Evolutionary conservation across 2,113 vertebrate genomes (phyloP), one percentile per base, ranked within the genome.

Genomic region (Redunca redunca): DNA sequence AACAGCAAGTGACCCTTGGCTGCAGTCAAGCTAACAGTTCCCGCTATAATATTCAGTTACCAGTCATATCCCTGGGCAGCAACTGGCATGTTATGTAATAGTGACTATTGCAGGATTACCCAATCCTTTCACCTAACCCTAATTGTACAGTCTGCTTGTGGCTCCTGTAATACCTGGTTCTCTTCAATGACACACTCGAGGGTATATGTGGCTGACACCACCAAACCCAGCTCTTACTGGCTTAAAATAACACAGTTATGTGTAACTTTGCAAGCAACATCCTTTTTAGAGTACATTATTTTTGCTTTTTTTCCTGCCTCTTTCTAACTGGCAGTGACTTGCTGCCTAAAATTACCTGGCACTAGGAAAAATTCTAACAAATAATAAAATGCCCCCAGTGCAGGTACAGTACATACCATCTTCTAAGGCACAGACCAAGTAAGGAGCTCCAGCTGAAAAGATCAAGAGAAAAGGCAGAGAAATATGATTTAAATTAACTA

Each of bases 391-490:
- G 7, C 40, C 90, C 89, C 86, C 97, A 90, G 25, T 97, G 86
- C 97, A 99, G 98, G 98, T 99, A 98, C 93, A 98, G 97, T 98
- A 98, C 71, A 53, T 96, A 98, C 95, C 92, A 96, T 98, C 96
- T 98, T 98, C 95, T 2, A 98, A 96, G 95, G 98, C 97, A 71
- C 97, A 97, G 93, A 60, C 90, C 96, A 58, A 98, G 94, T 78
- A 57, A 97, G 2, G 48, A 67, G 78, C 78, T 91, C 48, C 85
- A 98, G 77, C 55, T 95, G 95, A 92, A 97, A 93, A 91, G 93
- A 26, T 3, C 26, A 23, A 40, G 10, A 71, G 52, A n/a, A 77
- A 60, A 88, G 52, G 25, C 60, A 88, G 52, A 95, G 60, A 23
- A 26, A 60, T 30, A 67, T 67, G 90, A 87, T 58, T 97, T 88